Conservation (phyloP, 2,113 vertebrate genomes). For the Forbesichthys papilliferus region DNA sequence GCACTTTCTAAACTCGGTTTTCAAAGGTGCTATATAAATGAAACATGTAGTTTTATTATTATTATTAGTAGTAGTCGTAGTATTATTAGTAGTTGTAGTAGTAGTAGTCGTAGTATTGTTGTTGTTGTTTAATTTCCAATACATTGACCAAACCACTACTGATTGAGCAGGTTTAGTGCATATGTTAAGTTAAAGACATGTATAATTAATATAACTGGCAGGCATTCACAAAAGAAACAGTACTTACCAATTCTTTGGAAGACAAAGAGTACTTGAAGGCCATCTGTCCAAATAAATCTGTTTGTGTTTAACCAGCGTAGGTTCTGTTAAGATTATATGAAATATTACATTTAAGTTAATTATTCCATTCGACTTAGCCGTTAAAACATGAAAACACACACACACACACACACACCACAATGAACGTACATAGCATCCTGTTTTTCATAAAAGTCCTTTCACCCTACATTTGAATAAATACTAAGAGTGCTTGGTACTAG, state of each 20-base stretch:
- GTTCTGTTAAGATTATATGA: slow-evolving; percentile 75
- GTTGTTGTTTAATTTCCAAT: too few relatives aligned
- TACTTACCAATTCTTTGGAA: slow-evolving; percentile 88
- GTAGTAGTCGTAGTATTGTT: too few relatives aligned
- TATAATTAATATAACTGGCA: not conserved
- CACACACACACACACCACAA: not conserved
- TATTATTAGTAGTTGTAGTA: too few relatives aligned
- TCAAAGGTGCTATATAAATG: not conserved
- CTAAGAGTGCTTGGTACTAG: too few relatives aligned
- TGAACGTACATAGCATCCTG: not conserved
- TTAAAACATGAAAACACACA: not conserved
- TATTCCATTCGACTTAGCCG: not conserved
- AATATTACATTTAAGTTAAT: not conserved
- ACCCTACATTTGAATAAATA: too few relatives aligned
- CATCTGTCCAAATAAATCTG: slow-evolving; percentile 86
- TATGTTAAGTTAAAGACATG: not conserved
- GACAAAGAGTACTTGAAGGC: slow-evolving; percentile 87
- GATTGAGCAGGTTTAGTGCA: not conserved
- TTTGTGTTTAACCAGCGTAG: slow-evolving; percentile 83
- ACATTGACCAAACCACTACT: not conserved
- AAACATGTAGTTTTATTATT: too few relatives aligned
- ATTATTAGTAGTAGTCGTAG: too few relatives aligned
- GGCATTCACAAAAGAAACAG: not conserved
- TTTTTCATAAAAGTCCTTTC: not conserved
- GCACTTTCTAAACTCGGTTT: too few relatives aligned